These are phyloP conservation scores for Meloidogyne chitwoodi DNA, from an alignment of 1,140 invertebrate species.

Conservation along the genomic window DNA sequence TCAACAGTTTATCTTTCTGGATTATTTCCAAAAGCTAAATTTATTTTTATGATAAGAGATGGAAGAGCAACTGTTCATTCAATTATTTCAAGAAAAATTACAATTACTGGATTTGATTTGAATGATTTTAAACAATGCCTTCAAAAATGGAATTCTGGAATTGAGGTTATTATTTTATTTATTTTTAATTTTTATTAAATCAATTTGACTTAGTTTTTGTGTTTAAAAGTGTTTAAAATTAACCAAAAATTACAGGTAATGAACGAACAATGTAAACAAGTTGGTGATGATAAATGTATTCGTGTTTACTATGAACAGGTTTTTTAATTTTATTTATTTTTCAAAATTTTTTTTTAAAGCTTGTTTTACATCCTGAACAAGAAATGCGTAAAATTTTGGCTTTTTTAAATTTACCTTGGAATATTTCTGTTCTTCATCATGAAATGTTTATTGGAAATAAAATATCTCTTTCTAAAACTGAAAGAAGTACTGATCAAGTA, in stretches of 20 bases:
- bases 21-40: slow-evolving; percentile 76
- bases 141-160: slow-evolving; percentile 90
- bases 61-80: slow-evolving; percentile 95
- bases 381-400: slow-evolving; percentile 83
- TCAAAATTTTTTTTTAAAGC: slow-evolving; percentile 38
- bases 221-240: neutral
- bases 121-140: slow-evolving; percentile 85
- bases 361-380: slow-evolving; percentile 83
- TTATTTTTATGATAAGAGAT: slow-evolving; percentile 94
- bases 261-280: slow-evolving; percentile 50
- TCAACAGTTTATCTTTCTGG: slow-evolving; percentile 75
- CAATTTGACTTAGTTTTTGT: neutral
- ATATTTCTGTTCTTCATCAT: slow-evolving; percentile 90
- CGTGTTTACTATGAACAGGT: slow-evolving; percentile 89
- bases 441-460: slow-evolving; percentile 94
- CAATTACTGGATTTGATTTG: slow-evolving; percentile 94
- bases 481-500: slow-evolving; percentile 95
- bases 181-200: neutral
- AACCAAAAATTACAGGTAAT: slow-evolving; percentile 68
- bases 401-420: slow-evolving; percentile 89
- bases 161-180: slow-evolving; percentile 68
- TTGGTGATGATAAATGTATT: slow-evolving; percentile 79
- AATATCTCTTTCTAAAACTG: slow-evolving; percentile 78
- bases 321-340: neutral
- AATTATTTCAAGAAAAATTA: slow-evolving; percentile 89